These are phyloP conservation scores for Takifugu bimaculatus DNA, from an alignment of 2,113 vertebrate species.

Conservation along the genomic window DNA sequence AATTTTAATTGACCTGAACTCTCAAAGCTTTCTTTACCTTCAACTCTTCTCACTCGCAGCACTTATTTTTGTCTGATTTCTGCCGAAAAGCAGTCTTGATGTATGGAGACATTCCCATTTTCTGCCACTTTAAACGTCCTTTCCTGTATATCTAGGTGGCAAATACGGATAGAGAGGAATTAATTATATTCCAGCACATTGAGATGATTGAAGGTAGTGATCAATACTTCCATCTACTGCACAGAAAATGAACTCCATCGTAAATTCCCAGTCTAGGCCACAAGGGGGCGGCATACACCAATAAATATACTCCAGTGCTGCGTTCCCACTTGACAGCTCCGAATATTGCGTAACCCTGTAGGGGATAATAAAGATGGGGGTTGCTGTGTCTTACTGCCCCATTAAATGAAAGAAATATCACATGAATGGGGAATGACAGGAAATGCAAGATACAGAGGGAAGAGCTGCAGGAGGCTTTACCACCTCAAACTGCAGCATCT, in stretches of 20 bases:
- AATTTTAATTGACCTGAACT: too few relatives aligned
- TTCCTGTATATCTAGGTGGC: too few relatives aligned
- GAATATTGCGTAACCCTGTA: constrained; percentile 29
- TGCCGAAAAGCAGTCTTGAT: too few relatives aligned
- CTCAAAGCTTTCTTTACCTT: too few relatives aligned
- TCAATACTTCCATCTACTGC: too few relatives aligned
- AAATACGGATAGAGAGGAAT: too few relatives aligned
- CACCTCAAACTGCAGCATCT: constrained; percentile 36
- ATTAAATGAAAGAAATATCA: neutral
- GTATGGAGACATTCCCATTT: too few relatives aligned
- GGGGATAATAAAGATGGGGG: constrained; percentile 31
- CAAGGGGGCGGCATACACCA: constrained; percentile 27
- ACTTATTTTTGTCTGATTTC: too few relatives aligned
- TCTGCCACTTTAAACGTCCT: too few relatives aligned
- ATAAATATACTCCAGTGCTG: neutral
- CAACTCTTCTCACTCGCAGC: too few relatives aligned
- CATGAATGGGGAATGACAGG: neutral
- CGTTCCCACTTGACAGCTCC: neutral
- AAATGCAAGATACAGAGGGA: neutral
- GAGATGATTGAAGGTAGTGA: too few relatives aligned
- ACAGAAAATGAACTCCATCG: neutral
- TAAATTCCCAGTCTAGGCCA: constrained; percentile 13
- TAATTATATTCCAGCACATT: too few relatives aligned
- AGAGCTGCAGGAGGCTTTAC: constrained; percentile 11
- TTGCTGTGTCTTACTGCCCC: constrained; percentile 6